phyloP scores from a whole-genome alignment of 92 coral and sea anemone genomes.

The Palythoa heliodiscus region DNA sequence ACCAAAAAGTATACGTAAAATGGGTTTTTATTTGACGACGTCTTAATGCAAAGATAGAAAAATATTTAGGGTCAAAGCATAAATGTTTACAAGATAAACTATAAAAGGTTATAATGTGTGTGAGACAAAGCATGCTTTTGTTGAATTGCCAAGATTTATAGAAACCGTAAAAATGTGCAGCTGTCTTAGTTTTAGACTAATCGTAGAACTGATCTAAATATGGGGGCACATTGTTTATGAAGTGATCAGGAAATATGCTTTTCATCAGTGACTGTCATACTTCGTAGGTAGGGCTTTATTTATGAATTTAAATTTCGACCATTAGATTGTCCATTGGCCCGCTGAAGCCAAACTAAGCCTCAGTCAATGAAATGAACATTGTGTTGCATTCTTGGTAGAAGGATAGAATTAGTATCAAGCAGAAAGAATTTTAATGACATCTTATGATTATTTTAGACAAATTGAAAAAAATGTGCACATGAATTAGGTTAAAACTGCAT shows the following conservation, averaged over 20 bases:
- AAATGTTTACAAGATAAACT: background rate
- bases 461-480: background rate
- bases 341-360: background rate
- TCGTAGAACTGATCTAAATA: background rate
- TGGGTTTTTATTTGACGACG: background rate
- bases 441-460: background rate
- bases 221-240: background rate
- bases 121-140: background rate
- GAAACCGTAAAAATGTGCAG: background rate
- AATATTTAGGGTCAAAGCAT: slow-evolving; percentile 4
- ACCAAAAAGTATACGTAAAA: background rate
- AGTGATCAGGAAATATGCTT: slow-evolving; percentile 6
- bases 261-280: background rate
- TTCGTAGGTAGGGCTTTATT: slow-evolving; percentile 13
- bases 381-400: background rate
- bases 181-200: background rate
- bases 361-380: background rate
- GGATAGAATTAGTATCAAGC: background rate
- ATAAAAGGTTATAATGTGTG: background rate
- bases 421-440: background rate
- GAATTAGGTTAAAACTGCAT: background rate
- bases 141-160: background rate
- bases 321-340: background rate
- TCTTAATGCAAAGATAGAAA: background rate
- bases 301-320: background rate